A percentile compares a stretch with the other conserved stretches of the same genome.
Evolutionary conservation across 2,113 vertebrate species (phyloP).

Genomic region (Ia io): DNA sequence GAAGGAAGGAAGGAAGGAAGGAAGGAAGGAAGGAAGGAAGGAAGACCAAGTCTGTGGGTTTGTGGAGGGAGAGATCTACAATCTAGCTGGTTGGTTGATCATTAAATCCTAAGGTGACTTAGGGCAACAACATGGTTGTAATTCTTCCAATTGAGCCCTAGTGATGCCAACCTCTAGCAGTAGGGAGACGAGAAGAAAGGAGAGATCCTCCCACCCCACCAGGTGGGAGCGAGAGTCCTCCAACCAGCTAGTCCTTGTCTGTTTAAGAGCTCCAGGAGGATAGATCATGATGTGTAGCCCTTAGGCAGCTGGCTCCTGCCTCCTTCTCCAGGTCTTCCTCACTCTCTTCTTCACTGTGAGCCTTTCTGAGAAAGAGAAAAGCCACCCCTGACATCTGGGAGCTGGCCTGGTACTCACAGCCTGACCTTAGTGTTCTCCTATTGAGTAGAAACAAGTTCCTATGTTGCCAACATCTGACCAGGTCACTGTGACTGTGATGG

Average conservation of each 20-base stretch:
- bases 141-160: neutral
- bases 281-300: neutral
- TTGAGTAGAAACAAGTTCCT: neutral
- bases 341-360: neutral
- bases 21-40: neutral
- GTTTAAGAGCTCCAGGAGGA: too few relatives aligned
- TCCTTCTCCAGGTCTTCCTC: neutral
- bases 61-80: neutral
- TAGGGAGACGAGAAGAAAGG: neutral
- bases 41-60: neutral
- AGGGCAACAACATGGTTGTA: neutral
- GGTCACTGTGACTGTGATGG: accelerated
- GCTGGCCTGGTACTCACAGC: neutral
- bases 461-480: neutral
- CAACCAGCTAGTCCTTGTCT: neutral
- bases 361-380: neutral
- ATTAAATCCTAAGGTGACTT: neutral
- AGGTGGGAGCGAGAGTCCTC: neutral
- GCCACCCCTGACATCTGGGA: neutral
- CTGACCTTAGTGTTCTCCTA: neutral
- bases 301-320: neutral
- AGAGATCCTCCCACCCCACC: too few relatives aligned
- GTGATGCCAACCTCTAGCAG: neutral
- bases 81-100: neutral
- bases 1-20: neutral